A percentile compares a stretch with the other conserved stretches of the same genome.
These are phyloP conservation scores for Botrylloides violaceus DNA, from an alignment of 23 tunicate species.

Conservation along the genomic window DNA sequence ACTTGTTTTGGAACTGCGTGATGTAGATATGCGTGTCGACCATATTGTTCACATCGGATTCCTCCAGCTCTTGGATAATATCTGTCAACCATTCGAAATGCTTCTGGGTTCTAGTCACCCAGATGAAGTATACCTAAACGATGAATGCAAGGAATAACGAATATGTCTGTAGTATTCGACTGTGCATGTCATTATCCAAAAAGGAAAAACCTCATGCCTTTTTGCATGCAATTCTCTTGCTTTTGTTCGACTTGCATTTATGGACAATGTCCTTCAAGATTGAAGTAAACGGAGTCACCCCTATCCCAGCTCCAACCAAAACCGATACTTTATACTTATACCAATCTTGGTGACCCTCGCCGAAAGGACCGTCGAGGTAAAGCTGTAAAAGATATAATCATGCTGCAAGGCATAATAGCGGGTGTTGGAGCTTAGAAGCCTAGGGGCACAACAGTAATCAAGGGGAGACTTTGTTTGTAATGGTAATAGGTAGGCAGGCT, in stretches of 20 bases:
- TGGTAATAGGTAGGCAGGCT: too few species aligned
- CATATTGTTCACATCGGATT: constrained; percentile 36
- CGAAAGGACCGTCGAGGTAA: constrained; percentile 97
- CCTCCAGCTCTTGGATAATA: constrained; percentile 70
- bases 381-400: too few species aligned
- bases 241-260: constrained; percentile 32
- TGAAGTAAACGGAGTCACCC: constrained; percentile 98
- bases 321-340: constrained; percentile 92
- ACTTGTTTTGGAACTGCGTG: constrained; percentile 77
- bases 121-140: constrained; percentile 68
- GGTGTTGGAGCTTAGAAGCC: too few species aligned
- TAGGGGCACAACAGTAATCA: too few species aligned
- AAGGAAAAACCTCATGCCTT: constrained; percentile 28
- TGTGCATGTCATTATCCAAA: neutral
- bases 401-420: too few species aligned
- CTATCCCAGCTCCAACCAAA: constrained; percentile 96
- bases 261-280: constrained; percentile 87
- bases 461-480: too few species aligned
- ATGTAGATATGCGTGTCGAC: constrained; percentile 94
- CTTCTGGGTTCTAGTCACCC: constrained; percentile 89
- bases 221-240: constrained; percentile 68
- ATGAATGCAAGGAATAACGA: neutral
- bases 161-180: neutral
- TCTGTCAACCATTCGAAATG: constrained; percentile 99
- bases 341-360: constrained; percentile 99